Evolutionary conservation across 2,113 vertebrate species (phyloP).

Genomic region (Melanerpes aurifrons): DNA sequence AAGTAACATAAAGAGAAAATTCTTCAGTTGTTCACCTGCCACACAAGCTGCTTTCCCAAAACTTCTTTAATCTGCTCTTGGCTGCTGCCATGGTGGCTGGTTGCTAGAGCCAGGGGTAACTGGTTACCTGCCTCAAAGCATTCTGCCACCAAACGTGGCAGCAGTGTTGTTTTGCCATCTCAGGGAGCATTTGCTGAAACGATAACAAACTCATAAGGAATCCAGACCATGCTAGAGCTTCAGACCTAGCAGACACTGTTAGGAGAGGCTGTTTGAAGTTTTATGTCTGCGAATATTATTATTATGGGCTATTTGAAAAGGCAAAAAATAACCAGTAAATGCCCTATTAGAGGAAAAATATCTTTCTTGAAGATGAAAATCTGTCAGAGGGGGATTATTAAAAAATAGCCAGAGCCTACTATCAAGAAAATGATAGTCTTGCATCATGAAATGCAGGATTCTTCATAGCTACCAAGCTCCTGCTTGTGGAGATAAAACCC

Average conservation of each 20-base stretch:
- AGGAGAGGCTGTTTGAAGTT: slow-evolving; percentile 63
- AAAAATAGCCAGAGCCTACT: slow-evolving; percentile 31
- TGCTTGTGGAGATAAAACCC: not conserved
- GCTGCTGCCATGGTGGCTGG: not conserved
- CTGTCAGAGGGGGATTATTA: slow-evolving; percentile 47
- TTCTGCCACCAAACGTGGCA: not conserved
- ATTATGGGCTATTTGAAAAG: slow-evolving; percentile 57
- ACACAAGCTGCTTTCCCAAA: not conserved
- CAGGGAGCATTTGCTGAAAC: not conserved
- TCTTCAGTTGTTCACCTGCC: not conserved
- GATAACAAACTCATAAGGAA: slow-evolving; percentile 4
- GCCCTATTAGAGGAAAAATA: slow-evolving; percentile 42
- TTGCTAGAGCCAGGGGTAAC: not conserved
- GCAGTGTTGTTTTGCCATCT: not conserved
- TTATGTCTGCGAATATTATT: slow-evolving; percentile 60
- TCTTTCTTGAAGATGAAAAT: slow-evolving; percentile 51
- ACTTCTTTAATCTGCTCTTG: not conserved
- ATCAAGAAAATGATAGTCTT: slow-evolving; percentile 45
- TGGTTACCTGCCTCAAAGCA: not conserved
- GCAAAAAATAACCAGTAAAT: slow-evolving; percentile 49
- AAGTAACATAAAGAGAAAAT: not conserved
- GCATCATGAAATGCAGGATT: not conserved
- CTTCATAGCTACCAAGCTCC: not conserved
- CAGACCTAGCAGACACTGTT: slow-evolving; percentile 28
- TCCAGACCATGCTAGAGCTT: slow-evolving; percentile 16